phyloP scores from a whole-genome alignment of 2,888 invertebrate species.

The Sicus ferrugineus region DNA sequence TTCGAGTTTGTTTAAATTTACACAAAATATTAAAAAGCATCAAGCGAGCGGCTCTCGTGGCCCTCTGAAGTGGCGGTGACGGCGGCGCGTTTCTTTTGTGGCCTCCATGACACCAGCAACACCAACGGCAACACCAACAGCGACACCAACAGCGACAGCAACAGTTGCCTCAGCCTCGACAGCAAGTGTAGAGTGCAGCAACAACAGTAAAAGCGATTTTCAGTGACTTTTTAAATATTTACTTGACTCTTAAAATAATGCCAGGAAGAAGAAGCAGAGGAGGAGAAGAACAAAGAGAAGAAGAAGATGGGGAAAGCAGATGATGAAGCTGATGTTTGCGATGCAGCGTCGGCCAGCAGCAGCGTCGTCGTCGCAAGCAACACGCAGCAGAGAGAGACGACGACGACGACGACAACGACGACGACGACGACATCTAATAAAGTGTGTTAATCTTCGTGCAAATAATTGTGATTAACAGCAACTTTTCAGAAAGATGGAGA shows the following conservation, averaged over 20 bases:
- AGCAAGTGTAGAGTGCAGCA: constrained; percentile 2
- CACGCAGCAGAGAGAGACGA: not conserved
- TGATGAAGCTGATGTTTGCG: not conserved
- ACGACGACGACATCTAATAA: no score
- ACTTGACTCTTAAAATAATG: not conserved
- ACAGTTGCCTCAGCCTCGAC: not conserved
- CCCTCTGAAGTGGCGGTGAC: constrained; percentile 4
- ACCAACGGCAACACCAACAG: constrained; percentile 2
- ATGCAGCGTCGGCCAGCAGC: not conserved
- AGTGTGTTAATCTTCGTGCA: constrained; percentile 24
- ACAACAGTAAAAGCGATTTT: not conserved
- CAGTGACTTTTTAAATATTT: not conserved
- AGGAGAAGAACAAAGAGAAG: not conserved
- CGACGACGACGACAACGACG: not conserved
- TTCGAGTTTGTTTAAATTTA: constrained; percentile 19
- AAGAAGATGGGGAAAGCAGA: not conserved
- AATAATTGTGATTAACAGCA: constrained; percentile 22
- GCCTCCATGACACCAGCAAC: constrained; percentile 5
- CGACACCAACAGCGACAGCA: not conserved
- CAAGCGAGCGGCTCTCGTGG: not conserved
- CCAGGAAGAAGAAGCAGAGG: not conserved
- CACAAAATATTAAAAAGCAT: constrained; percentile 21
- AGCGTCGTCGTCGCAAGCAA: no score
- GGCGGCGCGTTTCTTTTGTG: constrained; percentile 6
- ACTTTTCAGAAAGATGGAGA: no score